phyloP scores from a whole-genome alignment of 2,888 invertebrate genomes.

The Acholoe squamosa region DNA sequence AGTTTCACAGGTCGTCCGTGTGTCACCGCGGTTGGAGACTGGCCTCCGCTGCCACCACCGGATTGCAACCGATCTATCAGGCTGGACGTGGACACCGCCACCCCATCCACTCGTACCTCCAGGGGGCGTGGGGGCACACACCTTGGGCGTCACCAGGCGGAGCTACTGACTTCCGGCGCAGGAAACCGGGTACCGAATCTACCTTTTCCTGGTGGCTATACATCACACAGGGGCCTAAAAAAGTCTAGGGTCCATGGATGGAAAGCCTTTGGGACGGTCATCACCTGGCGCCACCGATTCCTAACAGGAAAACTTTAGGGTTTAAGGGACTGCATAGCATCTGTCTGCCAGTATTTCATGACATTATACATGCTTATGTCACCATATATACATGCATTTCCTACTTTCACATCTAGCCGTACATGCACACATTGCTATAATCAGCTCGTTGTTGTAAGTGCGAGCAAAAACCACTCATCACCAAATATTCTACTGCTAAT shows the following conservation, averaged over 20 bases:
- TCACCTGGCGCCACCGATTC: too few relatives aligned
- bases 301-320: too few relatives aligned
- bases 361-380: neutral
- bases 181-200: neutral
- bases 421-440: too few relatives aligned
- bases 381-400: neutral
- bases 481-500: neutral
- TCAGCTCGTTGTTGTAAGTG: too few relatives aligned
- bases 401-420: too few relatives aligned
- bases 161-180: constrained; percentile 28
- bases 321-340: too few relatives aligned
- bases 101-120: neutral
- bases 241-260: too few relatives aligned
- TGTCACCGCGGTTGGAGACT: neutral
- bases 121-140: neutral
- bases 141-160: constrained; percentile 38
- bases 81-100: neutral
- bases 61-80: neutral
- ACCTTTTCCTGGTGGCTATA: neutral
- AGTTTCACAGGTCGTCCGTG: constrained; percentile 22
- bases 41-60: neutral
- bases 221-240: neutral
- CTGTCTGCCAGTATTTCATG: too few relatives aligned
- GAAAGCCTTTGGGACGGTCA: too few relatives aligned
- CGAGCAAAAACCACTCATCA: too few relatives aligned